A percentile compares a stretch with the other conserved stretches of the same genome.
These are phyloP conservation scores for Harpalus rubripes DNA, from an alignment of 2,888 invertebrate genomes.

Conservation along the genomic window DNA sequence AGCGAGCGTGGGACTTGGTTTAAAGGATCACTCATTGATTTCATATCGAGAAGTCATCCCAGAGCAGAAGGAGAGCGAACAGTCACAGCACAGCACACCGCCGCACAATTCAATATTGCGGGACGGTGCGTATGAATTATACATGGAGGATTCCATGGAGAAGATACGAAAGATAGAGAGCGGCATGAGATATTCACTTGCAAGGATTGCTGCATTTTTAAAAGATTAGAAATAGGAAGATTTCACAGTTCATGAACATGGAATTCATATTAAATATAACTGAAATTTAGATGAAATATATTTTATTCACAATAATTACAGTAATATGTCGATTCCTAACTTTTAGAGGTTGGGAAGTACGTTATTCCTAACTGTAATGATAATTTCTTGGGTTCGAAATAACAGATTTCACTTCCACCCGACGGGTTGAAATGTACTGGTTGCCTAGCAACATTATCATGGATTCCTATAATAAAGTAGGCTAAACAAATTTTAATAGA, in stretches of 20 bases:
- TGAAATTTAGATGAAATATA: too few species aligned
- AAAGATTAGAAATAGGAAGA: background rate
- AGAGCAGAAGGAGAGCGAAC: slow-evolving; percentile 35
- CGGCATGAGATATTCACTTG: background rate
- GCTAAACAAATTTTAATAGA: too few species aligned
- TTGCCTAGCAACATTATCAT: too few species aligned
- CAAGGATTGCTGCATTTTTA: background rate
- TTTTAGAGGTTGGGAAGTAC: too few species aligned
- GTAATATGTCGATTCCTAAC: too few species aligned
- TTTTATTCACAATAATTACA: too few species aligned
- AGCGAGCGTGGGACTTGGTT: slow-evolving; percentile 56
- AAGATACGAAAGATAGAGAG: background rate
- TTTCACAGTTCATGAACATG: background rate
- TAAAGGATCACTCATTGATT: slow-evolving; percentile 71
- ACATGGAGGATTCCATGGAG: slow-evolving; percentile 68
- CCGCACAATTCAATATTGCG: slow-evolving; percentile 71
- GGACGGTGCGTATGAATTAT: slow-evolving; percentile 71
- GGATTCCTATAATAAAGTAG: too few species aligned
- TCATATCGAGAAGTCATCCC: slow-evolving; percentile 72
- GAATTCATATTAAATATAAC: too few species aligned
- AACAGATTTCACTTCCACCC: too few species aligned
- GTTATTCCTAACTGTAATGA: too few species aligned
- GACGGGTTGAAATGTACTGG: too few species aligned
- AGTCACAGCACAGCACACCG: background rate
- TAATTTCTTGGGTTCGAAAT: too few species aligned